Evolutionary conservation across 2,797 vertebrate genomes (phyloP).

Genomic region (Percopsis omiscomaycus): DNA sequence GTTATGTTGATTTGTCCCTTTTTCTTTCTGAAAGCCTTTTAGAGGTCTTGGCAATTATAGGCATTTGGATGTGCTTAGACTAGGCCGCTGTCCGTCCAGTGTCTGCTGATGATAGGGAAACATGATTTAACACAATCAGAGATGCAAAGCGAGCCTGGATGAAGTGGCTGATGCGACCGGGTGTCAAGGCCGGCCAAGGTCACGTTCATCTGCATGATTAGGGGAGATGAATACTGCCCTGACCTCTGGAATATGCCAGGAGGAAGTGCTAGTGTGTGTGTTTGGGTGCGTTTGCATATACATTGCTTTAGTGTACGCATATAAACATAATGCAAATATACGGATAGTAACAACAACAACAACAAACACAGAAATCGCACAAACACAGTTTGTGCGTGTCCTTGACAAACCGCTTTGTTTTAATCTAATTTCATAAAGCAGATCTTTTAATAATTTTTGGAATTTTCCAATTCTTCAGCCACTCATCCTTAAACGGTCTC

Average conservation of each 20-base stretch:
- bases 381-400: too few species aligned
- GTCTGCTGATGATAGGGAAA: conserved; percentile 77
- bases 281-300: conserved; percentile 28
- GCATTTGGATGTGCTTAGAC: conserved; percentile 68
- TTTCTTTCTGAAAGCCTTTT: conserved; percentile 78
- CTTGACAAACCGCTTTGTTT: too few species aligned
- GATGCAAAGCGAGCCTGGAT: conserved; percentile 72
- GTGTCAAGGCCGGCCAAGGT: conserved; percentile 76
- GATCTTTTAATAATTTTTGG: too few species aligned
- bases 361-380: too few species aligned
- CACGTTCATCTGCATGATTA: conserved; percentile 75
- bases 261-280: conserved; percentile 40
- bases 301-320: conserved; percentile 19
- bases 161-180: conserved; percentile 65
- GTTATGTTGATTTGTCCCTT: conserved; percentile 70
- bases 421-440: too few species aligned
- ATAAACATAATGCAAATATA: neutral
- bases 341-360: too few species aligned
- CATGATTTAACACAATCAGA: conserved; percentile 78
- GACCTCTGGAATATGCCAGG: conserved; percentile 68
- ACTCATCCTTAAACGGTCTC: neutral
- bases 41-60: conserved; percentile 78
- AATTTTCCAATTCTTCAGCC: too few species aligned
- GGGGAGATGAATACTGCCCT: conserved; percentile 71
- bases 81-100: conserved; percentile 66